Evolutionary conservation across 1,140 invertebrate genomes (phyloP).

Genomic region (Semibalanus balanoides): DNA sequence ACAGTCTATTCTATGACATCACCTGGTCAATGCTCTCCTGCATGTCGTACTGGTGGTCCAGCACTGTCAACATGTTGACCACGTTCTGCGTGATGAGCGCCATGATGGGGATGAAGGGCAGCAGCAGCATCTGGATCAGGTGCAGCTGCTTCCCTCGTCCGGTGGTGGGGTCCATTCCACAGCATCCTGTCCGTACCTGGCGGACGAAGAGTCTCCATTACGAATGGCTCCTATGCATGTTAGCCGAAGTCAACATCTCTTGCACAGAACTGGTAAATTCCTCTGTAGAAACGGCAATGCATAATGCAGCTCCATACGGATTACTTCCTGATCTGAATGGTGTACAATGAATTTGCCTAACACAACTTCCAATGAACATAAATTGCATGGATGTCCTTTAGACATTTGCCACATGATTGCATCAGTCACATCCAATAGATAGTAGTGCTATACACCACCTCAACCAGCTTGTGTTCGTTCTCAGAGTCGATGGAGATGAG

Average conservation of each 20-base stretch:
- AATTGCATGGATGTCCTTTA: too few species aligned
- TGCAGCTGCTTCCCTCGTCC: conserved; percentile 11
- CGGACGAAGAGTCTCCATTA: not conserved
- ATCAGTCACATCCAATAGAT: too few species aligned
- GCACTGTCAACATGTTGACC: conserved; percentile 16
- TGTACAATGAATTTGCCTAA: too few species aligned
- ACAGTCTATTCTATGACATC: too few species aligned
- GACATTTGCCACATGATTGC: too few species aligned
- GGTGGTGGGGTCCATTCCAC: conserved; percentile 11
- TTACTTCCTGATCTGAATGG: too few species aligned
- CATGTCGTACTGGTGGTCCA: conserved; percentile 15
- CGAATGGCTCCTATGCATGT: too few species aligned
- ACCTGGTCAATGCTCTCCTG: conserved; percentile 9
- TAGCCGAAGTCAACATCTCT: too few species aligned
- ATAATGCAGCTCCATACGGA: too few species aligned
- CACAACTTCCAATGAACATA: too few species aligned
- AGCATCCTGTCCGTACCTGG: conserved; percentile 7
- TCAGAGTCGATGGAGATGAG: conserved; percentile 18
- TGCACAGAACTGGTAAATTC: too few species aligned
- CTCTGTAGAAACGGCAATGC: too few species aligned
- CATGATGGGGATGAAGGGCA: conserved; percentile 17
- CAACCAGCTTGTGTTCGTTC: conserved; percentile 17
- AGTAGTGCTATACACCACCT: conserved; percentile 11
- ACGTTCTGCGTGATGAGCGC: conserved; percentile 16
- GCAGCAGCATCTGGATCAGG: conserved; percentile 14